These are phyloP conservation scores for Drosophila melanica DNA, from an alignment of 1,140 invertebrate genomes.

Conservation along the genomic window DNA sequence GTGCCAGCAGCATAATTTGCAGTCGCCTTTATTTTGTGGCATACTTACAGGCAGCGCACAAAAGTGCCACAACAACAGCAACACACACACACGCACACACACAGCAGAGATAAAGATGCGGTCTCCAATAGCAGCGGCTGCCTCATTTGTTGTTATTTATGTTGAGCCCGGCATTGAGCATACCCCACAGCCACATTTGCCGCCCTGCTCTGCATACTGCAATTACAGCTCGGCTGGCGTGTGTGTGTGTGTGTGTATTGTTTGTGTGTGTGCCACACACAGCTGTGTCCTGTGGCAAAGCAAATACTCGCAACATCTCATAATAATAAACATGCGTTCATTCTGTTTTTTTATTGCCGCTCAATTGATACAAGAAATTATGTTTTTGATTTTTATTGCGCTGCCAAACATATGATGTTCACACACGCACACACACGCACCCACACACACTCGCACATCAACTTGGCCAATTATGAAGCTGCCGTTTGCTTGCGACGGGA, in stretches of 20 bases:
- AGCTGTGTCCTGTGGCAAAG: constrained; percentile 25
- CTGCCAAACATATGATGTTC: constrained; percentile 78
- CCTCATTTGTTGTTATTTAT: constrained; percentile 80
- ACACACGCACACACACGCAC: constrained; percentile 7
- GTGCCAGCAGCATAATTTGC: constrained; percentile 69
- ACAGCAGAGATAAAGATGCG: constrained; percentile 59
- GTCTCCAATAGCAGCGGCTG: constrained; percentile 20
- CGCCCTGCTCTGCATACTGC: constrained; percentile 33
- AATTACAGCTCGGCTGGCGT: constrained; percentile 18
- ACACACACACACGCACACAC: background rate
- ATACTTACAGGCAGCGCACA: constrained; percentile 58
- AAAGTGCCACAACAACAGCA: constrained; percentile 32
- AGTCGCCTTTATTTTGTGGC: constrained; percentile 35
- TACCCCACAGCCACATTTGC: constrained; percentile 48
- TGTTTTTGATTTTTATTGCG: constrained; percentile 83
- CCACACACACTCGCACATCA: constrained; percentile 17
- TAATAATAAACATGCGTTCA: constrained; percentile 74
- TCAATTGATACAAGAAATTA: constrained; percentile 80
- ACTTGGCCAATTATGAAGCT: constrained; percentile 36
- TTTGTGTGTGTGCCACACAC: constrained; percentile 2
- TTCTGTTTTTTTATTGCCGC: constrained; percentile 63
- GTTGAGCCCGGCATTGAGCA: constrained; percentile 68
- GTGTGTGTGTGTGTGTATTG: constrained; percentile 13
- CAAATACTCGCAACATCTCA: constrained; percentile 37
- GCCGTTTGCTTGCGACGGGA: constrained; percentile 46